Conservation (phyloP, 2,113 vertebrate species). For the Athene noctua region DNA sequence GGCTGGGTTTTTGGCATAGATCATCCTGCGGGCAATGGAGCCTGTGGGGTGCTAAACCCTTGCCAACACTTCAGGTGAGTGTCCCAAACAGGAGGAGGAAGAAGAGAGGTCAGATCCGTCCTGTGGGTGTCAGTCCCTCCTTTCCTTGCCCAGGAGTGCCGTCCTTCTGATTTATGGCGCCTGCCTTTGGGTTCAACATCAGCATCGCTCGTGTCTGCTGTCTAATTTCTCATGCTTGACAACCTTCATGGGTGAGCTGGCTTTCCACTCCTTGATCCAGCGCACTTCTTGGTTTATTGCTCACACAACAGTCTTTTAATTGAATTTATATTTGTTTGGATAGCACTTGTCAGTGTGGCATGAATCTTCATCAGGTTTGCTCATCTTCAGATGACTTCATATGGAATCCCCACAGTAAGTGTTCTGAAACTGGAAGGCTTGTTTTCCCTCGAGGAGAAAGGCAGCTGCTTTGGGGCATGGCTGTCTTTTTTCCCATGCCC, state of each 20-base stretch:
- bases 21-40: background rate
- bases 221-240: constrained; percentile 39
- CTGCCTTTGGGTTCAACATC: background rate
- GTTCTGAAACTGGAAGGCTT: background rate
- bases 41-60: background rate
- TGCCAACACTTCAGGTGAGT: background rate
- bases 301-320: constrained; percentile 37
- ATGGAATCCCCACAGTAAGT: background rate
- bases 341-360: background rate
- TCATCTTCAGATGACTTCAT: background rate
- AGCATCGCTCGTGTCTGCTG: background rate
- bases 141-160: background rate
- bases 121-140: background rate
- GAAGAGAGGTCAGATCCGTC: background rate
- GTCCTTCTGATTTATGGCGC: background rate
- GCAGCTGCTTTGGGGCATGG: background rate
- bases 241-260: constrained; percentile 17
- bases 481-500: background rate
- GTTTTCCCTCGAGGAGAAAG: background rate
- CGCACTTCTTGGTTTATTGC: constrained; percentile 7
- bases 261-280: constrained; percentile 3
- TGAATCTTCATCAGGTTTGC: constrained; percentile 22
- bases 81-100: background rate
- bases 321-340: constrained; percentile 51
- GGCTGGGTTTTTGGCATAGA: background rate